Percentiles rank a stretch among this genome's conserved stretches.
phyloP scores from a whole-genome alignment of 2,113 vertebrate species.

The Taxidea taxus region DNA sequence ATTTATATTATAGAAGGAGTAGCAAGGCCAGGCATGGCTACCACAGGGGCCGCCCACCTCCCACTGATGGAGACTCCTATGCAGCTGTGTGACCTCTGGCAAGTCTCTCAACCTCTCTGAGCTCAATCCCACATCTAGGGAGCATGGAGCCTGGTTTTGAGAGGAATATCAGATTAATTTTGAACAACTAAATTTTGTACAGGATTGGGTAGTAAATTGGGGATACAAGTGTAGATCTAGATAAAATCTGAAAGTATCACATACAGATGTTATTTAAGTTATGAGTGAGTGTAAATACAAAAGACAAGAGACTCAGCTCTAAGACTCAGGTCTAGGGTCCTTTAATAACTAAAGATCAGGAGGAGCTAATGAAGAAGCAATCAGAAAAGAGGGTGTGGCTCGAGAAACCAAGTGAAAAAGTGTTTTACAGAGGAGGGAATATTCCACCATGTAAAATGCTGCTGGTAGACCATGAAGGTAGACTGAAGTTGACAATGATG shows the following conservation, averaged over 20 bases:
- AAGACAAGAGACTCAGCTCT: neutral
- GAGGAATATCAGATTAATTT: neutral
- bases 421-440: neutral
- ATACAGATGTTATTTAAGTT: neutral
- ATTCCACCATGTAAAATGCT: neutral
- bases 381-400: neutral
- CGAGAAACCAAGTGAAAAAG: neutral
- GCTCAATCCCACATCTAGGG: neutral
- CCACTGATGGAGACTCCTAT: accelerated
- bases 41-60: too few species aligned
- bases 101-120: neutral
- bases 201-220: neutral
- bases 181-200: neutral
- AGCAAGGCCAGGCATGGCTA: neutral
- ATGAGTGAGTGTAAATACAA: neutral
- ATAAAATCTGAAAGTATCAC: neutral
- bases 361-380: neutral
- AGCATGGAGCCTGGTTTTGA: neutral
- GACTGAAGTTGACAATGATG: neutral
- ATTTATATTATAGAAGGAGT: neutral
- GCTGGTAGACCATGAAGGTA: neutral
- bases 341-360: neutral
- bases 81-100: neutral
- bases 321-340: accelerated
- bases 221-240: neutral